Base-by-base conservation (phyloP, 92 coral and sea anemone species). In the Umimayanthus kanabou region DNA sequence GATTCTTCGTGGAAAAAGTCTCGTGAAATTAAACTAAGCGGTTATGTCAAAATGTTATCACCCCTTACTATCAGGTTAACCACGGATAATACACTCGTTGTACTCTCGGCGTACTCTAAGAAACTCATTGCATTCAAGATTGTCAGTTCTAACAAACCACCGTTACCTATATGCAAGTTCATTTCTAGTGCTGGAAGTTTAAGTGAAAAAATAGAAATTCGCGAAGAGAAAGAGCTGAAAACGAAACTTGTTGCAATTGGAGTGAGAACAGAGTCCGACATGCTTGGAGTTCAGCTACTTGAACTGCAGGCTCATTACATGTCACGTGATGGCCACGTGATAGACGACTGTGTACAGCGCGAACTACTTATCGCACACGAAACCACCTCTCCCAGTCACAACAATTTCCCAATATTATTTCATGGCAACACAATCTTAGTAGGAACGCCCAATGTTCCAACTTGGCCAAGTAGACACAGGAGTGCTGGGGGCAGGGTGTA, bases 401-500 rank as follows among this genome's bases (percentile, higher is more conserved):
- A 20, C 67, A 80, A 72, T 45, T 69, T 83, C 49, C 89, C 93
- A 3, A 74, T 87, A 4, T 58, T 76, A 73, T 37, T 90, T 28
- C 75, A 43, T 37, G 95, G 75, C 1, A 16, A 91, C 75, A 88
- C 80, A 33, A 73, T 94, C 22, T 28, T 94, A 5, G 73, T 94
- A 30, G 97, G 97, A 25, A 72, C 85, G 7, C 96, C 96, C 2
- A 86, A 84, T 73, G 69, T 85, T 39, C 89, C 80, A 83, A 61
- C 95, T 5, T 94, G 97, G 97, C 93, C 94, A 0, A 85, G 40
- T 39, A 80, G 43, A 45, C 87, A 79, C 49, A 39, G 65, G 26
- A 20, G 80, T n/a, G 73, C 89, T 25, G 84, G 91, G 0, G 97
- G 97, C 0, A 89, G 97, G 65, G 92, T 94, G 1, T 92, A 90